These are phyloP conservation scores for Drosophila fulvimacula DNA, from an alignment of 2,888 invertebrate genomes.

Conservation along the genomic window DNA sequence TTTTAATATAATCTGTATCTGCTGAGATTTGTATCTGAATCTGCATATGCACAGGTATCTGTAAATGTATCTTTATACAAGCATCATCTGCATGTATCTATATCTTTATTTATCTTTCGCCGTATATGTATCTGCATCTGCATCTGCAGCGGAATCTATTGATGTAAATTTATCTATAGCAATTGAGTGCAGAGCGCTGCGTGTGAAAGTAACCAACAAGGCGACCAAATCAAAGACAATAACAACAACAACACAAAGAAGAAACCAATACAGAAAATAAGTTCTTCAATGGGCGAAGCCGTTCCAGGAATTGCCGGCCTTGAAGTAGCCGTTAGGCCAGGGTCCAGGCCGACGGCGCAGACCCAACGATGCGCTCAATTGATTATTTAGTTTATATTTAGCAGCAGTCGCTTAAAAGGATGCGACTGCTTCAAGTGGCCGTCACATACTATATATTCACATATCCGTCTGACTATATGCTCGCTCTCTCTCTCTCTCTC, in stretches of 20 bases:
- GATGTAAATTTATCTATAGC: slow-evolving; percentile 37
- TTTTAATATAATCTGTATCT: no score
- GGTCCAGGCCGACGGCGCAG: slow-evolving; percentile 14
- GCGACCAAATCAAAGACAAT: slow-evolving; percentile 52
- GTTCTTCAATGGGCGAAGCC: slow-evolving; percentile 56
- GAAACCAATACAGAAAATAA: slow-evolving; percentile 24
- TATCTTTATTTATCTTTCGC: neutral
- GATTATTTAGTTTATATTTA: slow-evolving; percentile 80
- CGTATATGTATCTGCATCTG: neutral
- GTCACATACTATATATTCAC: slow-evolving; percentile 33
- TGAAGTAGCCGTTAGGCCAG: slow-evolving; percentile 75
- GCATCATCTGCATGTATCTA: neutral
- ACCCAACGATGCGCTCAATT: slow-evolving; percentile 71
- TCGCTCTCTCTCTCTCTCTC: neutral
- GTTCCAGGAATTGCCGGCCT: slow-evolving; percentile 75
- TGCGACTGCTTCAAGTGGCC: slow-evolving; percentile 69
- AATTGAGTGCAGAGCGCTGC: slow-evolving; percentile 36
- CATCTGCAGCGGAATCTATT: slow-evolving; percentile 14
- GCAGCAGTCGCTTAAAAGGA: slow-evolving; percentile 73
- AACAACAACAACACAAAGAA: slow-evolving; percentile 6
- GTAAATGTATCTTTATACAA: neutral
- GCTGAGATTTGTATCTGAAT: neutral
- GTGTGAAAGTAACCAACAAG: slow-evolving; percentile 67
- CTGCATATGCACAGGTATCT: neutral
- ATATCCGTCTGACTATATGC: slow-evolving; percentile 39